Base-by-base conservation (phyloP, 2,888 invertebrate species). In the Agrotis segetum region DNA sequence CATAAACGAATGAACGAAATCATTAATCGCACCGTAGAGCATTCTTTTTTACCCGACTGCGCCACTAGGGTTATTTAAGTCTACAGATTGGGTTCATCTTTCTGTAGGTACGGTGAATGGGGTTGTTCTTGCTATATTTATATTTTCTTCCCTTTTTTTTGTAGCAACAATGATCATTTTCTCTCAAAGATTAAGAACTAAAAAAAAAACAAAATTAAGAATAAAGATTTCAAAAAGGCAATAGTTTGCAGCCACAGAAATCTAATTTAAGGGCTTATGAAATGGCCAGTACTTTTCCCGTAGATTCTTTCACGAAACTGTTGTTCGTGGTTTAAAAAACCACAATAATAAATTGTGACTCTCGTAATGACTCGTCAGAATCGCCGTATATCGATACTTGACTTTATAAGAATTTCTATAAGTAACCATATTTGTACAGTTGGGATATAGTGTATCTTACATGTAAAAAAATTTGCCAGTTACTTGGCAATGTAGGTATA, bases 351-450 rank as follows among this genome's bases (percentile, higher is more conserved):
- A 49, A 50, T 59, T 53, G 40, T 74, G 13, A 24, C 24, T 24
- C 24, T 4, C 7, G 21, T 56, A 16, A 34, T 50, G n/a, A 34
- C 16, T 61, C n/a, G 19, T 24, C n/a, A 56, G 34, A 34, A 58
- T 68, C 24, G 40, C 24, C 46, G 14, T 47, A 55, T 16, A 55
- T 47, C 50, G 46, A 46, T 11, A 61, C 59, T 65, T 61, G 74
- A 68, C 70, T 67, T 61, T 65, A 61, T 69, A 59, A 49, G 24
- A 61, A 62, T 83, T 68, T 58, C 55, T 53, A 64, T 53, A 46
- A 34, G 46, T 63, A 64, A 17, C 49, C 46, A 65, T 62, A 83
- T 72, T 82, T 73, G 56, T 47, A 34, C 65, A 77, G 69, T 58
- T 77, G 77, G 29, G 49, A 16, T 49, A 72, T 56, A 58, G 34